Conservation (phyloP, 2,113 vertebrate genomes). For the Raja brachyura region DNA sequence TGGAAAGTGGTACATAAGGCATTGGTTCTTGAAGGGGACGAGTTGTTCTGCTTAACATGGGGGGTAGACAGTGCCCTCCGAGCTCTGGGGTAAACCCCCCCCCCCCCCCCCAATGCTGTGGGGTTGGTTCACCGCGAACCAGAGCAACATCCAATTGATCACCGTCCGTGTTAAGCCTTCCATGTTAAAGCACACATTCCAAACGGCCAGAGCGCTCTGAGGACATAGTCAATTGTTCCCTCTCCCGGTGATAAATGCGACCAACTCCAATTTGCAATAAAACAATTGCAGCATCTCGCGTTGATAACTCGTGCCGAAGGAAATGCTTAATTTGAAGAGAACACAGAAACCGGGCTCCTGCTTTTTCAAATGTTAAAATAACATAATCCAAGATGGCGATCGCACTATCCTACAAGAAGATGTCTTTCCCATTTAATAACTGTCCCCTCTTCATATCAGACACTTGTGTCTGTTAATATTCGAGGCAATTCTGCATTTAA, state of each 20-base stretch:
- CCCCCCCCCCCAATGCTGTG: not conserved
- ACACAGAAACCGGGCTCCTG: not conserved
- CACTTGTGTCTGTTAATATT: not conserved
- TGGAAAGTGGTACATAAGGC: not conserved
- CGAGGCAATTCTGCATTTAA: not conserved
- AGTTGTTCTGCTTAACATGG: not conserved
- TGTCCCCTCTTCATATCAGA: not conserved
- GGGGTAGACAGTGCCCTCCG: too few species aligned
- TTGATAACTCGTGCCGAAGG: not conserved
- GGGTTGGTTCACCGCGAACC: not conserved
- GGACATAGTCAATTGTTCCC: not conserved
- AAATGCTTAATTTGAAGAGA: not conserved
- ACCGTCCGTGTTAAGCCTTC: not conserved
- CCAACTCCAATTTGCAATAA: not conserved
- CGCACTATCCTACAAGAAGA: not conserved
- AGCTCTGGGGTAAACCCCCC: not conserved
- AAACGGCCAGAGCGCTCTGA: not conserved
- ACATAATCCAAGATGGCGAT: constrained; percentile 27
- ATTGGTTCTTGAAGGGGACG: not conserved
- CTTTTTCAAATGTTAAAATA: not conserved
- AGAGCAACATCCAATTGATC: not conserved
- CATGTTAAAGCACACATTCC: not conserved
- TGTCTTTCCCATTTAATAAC: not conserved
- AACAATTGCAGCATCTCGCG: not conserved
- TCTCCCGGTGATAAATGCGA: not conserved